A percentile compares a stretch with the other conserved stretches of the same genome.
Evolutionary conservation across 2,797 vertebrate genomes (phyloP).

Genomic region (Mionectes olivaceus): DNA sequence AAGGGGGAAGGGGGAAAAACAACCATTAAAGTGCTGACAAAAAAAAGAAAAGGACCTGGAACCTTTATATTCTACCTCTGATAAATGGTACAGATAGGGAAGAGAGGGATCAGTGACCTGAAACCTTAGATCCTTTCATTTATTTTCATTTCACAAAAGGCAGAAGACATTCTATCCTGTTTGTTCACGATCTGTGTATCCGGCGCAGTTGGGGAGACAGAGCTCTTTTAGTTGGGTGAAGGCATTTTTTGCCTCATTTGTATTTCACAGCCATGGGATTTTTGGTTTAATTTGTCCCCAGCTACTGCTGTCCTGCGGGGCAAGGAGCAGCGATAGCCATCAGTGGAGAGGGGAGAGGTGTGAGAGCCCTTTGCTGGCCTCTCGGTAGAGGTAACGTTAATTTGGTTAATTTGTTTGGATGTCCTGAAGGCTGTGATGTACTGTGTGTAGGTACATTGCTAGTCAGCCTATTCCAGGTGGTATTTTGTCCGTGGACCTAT

Average conservation of each 20-base stretch:
- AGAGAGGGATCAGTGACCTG: slow-evolving; percentile 71
- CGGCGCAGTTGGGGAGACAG: slow-evolving; percentile 41
- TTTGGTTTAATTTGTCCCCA: slow-evolving; percentile 14
- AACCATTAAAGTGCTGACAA: slow-evolving; percentile 41
- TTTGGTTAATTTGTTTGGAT: neutral
- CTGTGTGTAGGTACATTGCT: fast-evolving
- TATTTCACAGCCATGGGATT: slow-evolving; percentile 51
- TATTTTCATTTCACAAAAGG: slow-evolving; percentile 76
- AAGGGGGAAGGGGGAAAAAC: slow-evolving; percentile 41
- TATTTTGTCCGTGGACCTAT: neutral
- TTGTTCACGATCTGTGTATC: slow-evolving; percentile 67
- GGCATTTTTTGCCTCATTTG: slow-evolving; percentile 62
- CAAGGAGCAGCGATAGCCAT: neutral
- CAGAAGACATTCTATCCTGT: slow-evolving; percentile 75
- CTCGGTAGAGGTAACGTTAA: neutral
- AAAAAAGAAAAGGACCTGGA: slow-evolving; percentile 21
- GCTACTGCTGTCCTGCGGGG: neutral
- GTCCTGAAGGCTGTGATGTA: neutral
- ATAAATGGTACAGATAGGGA: slow-evolving; percentile 74
- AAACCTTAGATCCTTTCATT: slow-evolving; percentile 76
- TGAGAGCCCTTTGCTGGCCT: neutral
- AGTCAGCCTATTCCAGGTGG: neutral
- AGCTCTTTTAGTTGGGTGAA: slow-evolving; percentile 46
- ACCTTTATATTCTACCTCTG: slow-evolving; percentile 67
- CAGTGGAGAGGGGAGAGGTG: neutral